Evolutionary conservation across 2,888 invertebrate species (phyloP), one percentile per base, ranked within the genome.

Genomic region (Himalopsyche tibetana): DNA sequence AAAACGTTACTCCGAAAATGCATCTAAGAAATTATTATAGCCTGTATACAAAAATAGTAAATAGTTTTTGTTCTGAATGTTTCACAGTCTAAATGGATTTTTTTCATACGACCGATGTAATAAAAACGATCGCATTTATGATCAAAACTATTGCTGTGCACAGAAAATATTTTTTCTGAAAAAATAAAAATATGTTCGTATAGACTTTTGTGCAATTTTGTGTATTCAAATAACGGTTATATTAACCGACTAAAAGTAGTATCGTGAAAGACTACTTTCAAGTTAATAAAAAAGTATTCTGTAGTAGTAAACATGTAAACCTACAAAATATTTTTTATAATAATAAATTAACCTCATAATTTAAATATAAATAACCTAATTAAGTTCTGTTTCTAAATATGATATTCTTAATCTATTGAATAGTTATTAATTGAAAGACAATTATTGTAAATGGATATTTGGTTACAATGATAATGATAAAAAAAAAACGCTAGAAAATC

Each of bases 401-500:
- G 19, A 45, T 80, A 80, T 45, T 80, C 51, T 80, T 45, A 51
- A 80, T 80, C 11, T 45, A 45, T 80, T 42, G 28, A 80, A 80
- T 80, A 80, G 19, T 17, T 45, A 40, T n/a, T 80, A 80, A 80
- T 42, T 80, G 51, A n/a, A 80, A 80, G 56, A 28, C 42, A 79
- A 80, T 28, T 28, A 28, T 51, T 80, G 80, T 74, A 74, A 74
- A 74, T 74, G 28, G 36, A 55, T 84, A 84, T 84, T 84, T 84
- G 84, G 84, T 84, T 84, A 56, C 84, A 84, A 84, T 80, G 17
- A 80, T 56, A 28, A 51, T 42, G 40, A 56, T 56, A 55, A 55
- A 82, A 55, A 55, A 82, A 45, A 42, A 45, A 42, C 15, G 36
- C 36, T 6, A 82, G 28, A 38, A 55, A 38, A 56, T 17, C 55